A percentile compares a stretch with the other conserved stretches of the same genome.
Evolutionary conservation across 2,113 vertebrate species (phyloP).

Genomic region (Romanogobio albipinnatus): DNA sequence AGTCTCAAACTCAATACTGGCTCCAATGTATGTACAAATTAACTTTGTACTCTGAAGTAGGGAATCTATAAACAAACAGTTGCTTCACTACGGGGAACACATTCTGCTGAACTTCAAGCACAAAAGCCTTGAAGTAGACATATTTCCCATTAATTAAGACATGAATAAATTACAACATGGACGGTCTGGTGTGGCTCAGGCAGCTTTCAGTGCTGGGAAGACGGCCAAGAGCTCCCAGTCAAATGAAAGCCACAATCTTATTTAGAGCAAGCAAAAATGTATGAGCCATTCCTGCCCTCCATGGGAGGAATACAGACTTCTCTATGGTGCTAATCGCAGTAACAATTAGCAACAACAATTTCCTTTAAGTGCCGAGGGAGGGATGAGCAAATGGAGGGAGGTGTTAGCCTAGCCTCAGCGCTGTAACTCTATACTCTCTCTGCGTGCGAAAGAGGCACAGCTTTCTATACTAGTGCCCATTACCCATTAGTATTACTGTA

Average conservation of each 20-base stretch:
- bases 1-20: background rate
- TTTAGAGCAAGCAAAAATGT: constrained; percentile 28
- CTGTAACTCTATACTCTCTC: constrained; percentile 42
- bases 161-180: constrained; percentile 46
- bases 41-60: background rate
- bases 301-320: constrained; percentile 25
- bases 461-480: constrained; percentile 10
- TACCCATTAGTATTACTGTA: constrained; percentile 14
- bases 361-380: background rate
- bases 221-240: constrained; percentile 35
- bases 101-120: background rate
- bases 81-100: background rate
- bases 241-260: constrained; percentile 38
- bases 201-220: constrained; percentile 44
- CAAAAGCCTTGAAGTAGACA: background rate
- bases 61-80: background rate
- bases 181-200: background rate
- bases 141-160: constrained; percentile 41
- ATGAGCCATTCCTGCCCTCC: background rate
- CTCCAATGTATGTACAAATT: background rate
- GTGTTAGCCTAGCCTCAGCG: background rate
- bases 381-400: background rate
- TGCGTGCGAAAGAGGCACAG: constrained; percentile 12
- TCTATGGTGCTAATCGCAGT: background rate
- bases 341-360: background rate